Base-by-base conservation (phyloP, 2,888 invertebrate genomes). In the Liposcelis brunnea region DNA sequence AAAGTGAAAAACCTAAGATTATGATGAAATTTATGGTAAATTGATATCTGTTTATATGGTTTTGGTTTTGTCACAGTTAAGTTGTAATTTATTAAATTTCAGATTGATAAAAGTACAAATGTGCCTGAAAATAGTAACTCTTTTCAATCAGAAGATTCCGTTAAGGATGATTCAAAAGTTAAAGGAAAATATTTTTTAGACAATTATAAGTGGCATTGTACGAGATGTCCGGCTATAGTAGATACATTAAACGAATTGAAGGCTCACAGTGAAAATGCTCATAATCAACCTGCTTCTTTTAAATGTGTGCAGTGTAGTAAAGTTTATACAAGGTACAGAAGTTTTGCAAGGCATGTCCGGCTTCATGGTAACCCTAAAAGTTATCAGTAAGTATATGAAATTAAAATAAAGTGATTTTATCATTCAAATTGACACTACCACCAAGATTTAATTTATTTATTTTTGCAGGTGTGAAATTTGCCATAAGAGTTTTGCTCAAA, bases 331-430 rank as follows among this genome's bases (percentile, higher is more conserved):
- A 49, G 53, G 2, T 57, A 58, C 36, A 50, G 55, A 33, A 56
- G 55, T 49, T 59, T 57, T 48, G 52, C 55, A 10, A 50, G 54
- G 21, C 57, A 58, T 49, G 53, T 55, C n/a, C 55, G 54, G 45
- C 45, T 52, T 36, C 57, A 58, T 45, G 49, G 50, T 14, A 49
- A 53, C 47, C 52, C 53, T 19, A 54, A 52, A 31, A 53, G 54
- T 49, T 56, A 52, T 49, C 52, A 48, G 59, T 57, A 49, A 51
- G 54, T 48, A 8, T 26, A 6, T 26, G 5, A 26, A 8, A 26
- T n/a, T n/a, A n/a, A n/a, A n/a, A n/a, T n/a, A n/a, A n/a, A n/a
- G n/a, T n/a, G n/a, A n/a, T n/a, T n/a, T n/a, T n/a, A n/a, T n/a
- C n/a, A n/a, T n/a, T n/a, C n/a, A n/a, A n/a, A n/a, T n/a, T 38